Evolutionary conservation across 2,113 vertebrate species (phyloP), one percentile per base, ranked within the genome.

Genomic region (Marmota monax): DNA sequence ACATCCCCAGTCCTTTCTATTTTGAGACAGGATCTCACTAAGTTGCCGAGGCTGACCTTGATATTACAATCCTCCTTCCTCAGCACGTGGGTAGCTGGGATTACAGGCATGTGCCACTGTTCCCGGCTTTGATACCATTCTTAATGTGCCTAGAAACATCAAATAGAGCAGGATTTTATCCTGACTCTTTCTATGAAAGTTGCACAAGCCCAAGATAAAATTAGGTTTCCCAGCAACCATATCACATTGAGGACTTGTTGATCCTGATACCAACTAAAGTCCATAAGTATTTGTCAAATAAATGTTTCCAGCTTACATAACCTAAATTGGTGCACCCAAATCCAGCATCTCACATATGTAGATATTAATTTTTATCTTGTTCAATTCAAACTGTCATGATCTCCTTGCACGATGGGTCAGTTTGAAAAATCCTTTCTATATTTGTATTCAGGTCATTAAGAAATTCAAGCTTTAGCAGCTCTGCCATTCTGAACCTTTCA

Each of bases 391-490:
- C 2, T 17, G 51, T 79, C 65, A 84, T 34, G 10, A 67, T 85
- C 18, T 92, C 45, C 77, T 92, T 77, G 16, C 22, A 63, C 39
- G 45, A 74, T 74, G n/a, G 42, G 4, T 12, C 42, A 80, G 12
- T 87, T 79, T 93, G n/a, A 53, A 92, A 96, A 84, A 48, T 77
- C 32, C 1, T 23, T 48, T 61, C 78, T 67, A n/a, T 74, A 39
- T 95, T 92, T 95, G n/a, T 86, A 89, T n/a, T 88, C 39, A 84
- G 12, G 9, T 53, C 7, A 82, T 73, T 83, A 16, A 53, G 29
- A 96, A 96, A 73, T 69, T 94, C 63, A 88, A 73, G 23, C 79
- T 96, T 78, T 88, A 85, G 22, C 63, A 79, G 27, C 56, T 69
- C 17, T 53, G 7, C 5, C 5, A 8, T 74, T 82, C 37, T 87